A percentile compares a stretch with the other conserved stretches of the same genome.
phyloP scores from a whole-genome alignment of 2,797 vertebrate genomes.

The Eleutherodactylus coqui region DNA sequence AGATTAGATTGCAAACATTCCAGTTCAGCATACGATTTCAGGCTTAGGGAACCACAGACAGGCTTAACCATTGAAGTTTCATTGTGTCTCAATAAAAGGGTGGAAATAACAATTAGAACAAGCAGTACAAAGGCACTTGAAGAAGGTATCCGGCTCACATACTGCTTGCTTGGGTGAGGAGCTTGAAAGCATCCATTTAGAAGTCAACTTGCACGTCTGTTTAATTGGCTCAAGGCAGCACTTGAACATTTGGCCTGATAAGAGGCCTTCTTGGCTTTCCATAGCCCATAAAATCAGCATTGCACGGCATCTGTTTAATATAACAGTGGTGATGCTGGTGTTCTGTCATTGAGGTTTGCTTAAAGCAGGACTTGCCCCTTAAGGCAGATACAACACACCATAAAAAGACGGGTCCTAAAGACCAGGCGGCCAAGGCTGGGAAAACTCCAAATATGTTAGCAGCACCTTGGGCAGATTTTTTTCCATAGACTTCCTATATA shows the following conservation, averaged over 20 bases:
- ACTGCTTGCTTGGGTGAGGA: conserved; percentile 68
- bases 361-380: conserved; percentile 71
- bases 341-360: conserved; percentile 70
- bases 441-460: conserved; percentile 64
- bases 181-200: conserved; percentile 73
- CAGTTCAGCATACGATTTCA: conserved; percentile 31
- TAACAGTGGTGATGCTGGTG: conserved; percentile 67
- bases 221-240: conserved; percentile 73
- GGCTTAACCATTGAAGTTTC: conserved; percentile 55
- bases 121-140: conserved; percentile 66
- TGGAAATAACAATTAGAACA: conserved; percentile 66
- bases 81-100: conserved; percentile 64
- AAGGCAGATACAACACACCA: conserved; percentile 74
- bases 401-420: conserved; percentile 70
- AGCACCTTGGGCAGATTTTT: conserved; percentile 47
- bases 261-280: conserved; percentile 71
- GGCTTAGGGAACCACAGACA: conserved; percentile 35
- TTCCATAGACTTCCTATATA: conserved; percentile 61
- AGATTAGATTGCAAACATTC: conserved; percentile 39
- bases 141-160: conserved; percentile 66
- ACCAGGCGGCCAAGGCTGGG: conserved; percentile 64
- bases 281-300: conserved; percentile 74
- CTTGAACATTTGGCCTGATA: conserved; percentile 72
- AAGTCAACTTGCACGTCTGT: conserved; percentile 70
- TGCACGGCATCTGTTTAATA: conserved; percentile 76